phyloP scores from a whole-genome alignment of 2,113 vertebrate genomes.

The Anhinga anhinga region DNA sequence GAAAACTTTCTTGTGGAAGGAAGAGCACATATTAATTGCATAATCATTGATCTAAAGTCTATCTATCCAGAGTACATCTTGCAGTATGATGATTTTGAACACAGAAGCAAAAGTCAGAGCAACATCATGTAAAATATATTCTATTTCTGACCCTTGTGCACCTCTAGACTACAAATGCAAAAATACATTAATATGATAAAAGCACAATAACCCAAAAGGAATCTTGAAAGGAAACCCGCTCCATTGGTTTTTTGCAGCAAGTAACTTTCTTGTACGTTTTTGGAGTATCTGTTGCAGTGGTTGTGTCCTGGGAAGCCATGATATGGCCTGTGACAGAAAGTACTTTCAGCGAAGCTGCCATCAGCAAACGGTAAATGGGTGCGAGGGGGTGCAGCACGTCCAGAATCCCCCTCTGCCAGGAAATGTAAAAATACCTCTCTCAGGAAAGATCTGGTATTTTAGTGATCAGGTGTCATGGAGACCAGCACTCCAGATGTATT shows the following conservation, averaged over 20 bases:
- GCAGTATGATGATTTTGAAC: neutral
- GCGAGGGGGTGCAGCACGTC: neutral
- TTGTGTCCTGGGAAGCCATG: neutral
- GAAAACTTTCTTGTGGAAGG: neutral
- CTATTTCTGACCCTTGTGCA: neutral
- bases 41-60: neutral
- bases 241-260: neutral
- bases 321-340: neutral
- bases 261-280: neutral
- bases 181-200: neutral
- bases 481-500: neutral
- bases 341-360: neutral
- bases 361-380: neutral
- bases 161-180: neutral
- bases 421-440: neutral
- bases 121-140: neutral
- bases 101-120: neutral
- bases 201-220: neutral
- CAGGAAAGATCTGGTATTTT: neutral
- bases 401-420: neutral
- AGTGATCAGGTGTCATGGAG: neutral
- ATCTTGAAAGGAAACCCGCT: neutral
- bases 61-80: neutral
- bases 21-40: neutral
- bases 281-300: neutral